Evolutionary conservation across 2,888 invertebrate genomes (phyloP), one percentile per base, ranked within the genome.

Genomic region (Poecilobothrus nobilitatus): DNA sequence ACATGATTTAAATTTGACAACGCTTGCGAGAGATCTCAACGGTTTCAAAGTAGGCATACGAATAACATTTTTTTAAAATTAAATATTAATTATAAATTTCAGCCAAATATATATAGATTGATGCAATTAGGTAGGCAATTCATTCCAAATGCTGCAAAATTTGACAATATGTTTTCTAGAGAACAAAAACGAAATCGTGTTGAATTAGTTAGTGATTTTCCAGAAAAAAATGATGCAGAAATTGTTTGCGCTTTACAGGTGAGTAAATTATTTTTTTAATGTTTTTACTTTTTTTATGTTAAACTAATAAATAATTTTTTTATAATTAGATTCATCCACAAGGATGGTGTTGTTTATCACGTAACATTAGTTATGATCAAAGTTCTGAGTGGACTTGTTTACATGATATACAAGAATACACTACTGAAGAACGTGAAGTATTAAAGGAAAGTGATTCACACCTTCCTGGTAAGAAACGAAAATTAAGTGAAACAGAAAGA

Each of bases 321-420:
- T 37, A 37, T 4, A 27, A 69, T 53, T 53, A 80, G 76, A 78
- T 80, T 33, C 80, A 80, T 71, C 80, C 80, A 6, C 74, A 76
- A 44, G 93, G 95, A 21, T 94, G 94, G 91, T 92, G 91, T 78
- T 91, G 92, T 21, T 83, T 95, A 53, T 93, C 94, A 69, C 86
- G 96, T 73, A 95, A 95, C 81, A 91, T 94, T 68, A 93, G 91
- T 76, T 88, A 88, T 71, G 90, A 91, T 75, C 94, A 95, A 78
- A 87, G 87, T 76, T 91, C 92, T 62, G 96, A 96, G 90, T 96
- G 94, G 94, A 94, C 94, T 9, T 93, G 94, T 78, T 89, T 97
- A 68, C 96, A 97, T 82, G 95, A 96, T 79, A 94, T 97, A 73
- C 94, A 95, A 82, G 88, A 90, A 64, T 37, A 77, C 79, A 62